These are phyloP conservation scores for Crotalus tigris DNA, from an alignment of 2,113 vertebrate species.

Conservation along the genomic window DNA sequence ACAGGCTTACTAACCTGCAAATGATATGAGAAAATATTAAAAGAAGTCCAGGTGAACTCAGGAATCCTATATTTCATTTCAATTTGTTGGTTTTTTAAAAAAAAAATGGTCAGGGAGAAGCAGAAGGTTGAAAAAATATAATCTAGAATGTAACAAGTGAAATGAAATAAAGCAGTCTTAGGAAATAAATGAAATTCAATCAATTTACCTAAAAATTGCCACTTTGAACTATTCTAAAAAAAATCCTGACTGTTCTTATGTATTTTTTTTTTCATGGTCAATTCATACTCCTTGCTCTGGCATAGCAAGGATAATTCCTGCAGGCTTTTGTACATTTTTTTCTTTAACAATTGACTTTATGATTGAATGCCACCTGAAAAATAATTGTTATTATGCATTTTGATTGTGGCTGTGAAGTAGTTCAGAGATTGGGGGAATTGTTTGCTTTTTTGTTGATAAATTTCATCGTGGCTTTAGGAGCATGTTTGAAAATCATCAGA, in stretches of 20 bases:
- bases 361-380: conserved; percentile 35
- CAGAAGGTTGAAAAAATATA: neutral
- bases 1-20: neutral
- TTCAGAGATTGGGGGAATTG: conserved; percentile 6
- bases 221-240: conserved; percentile 15
- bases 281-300: neutral
- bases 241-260: neutral
- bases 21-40: conserved; percentile 7
- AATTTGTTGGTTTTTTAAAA: neutral
- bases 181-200: neutral
- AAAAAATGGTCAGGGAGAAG: conserved; percentile 40
- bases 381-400: conserved; percentile 40
- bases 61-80: conserved; percentile 27
- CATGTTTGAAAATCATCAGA: conserved; percentile 44
- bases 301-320: conserved; percentile 14
- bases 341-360: conserved; percentile 20
- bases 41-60: conserved; percentile 23
- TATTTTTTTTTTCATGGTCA: neutral
- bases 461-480: conserved; percentile 26
- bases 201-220: neutral
- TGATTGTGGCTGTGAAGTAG: conserved; percentile 34
- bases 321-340: neutral
- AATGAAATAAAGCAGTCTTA: conserved; percentile 43
- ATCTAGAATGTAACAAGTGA: conserved; percentile 36
- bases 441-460: conserved; percentile 16